Percentiles rank a stretch among this genome's conserved stretches.
Conservation (phyloP, 2,113 vertebrate genomes). For the Malurus cyaneus region DNA sequence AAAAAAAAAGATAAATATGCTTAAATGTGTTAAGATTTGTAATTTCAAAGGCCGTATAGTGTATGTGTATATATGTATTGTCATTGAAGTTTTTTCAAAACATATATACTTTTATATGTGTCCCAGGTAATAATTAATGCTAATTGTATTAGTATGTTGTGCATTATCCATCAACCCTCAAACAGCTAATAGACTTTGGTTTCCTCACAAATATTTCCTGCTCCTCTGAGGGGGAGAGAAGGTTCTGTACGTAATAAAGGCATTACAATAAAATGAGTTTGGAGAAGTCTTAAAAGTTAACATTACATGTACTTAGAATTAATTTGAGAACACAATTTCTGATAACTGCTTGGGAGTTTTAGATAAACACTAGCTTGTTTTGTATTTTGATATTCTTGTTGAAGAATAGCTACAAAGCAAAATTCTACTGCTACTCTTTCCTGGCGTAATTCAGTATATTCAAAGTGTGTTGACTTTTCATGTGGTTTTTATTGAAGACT, state of each 20-base stretch:
- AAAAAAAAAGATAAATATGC: background rate
- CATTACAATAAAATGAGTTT: background rate
- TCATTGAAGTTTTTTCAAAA: background rate
- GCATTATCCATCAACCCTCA: background rate
- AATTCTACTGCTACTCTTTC: background rate
- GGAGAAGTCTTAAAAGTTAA: background rate
- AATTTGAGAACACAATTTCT: background rate
- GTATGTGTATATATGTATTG: background rate
- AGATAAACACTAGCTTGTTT: background rate
- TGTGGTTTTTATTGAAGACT: background rate
- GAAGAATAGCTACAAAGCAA: background rate
- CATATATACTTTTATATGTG: background rate
- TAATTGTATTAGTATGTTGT: background rate
- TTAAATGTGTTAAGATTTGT: background rate
- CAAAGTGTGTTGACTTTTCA: background rate
- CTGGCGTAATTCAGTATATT: background rate
- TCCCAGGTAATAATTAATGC: background rate
- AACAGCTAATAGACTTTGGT: background rate
- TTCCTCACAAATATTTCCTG: background rate
- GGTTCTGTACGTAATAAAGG: background rate
- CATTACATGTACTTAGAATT: background rate
- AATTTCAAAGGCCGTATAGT: background rate
- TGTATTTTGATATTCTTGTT: background rate
- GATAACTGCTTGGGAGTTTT: background rate
- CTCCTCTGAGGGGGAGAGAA: background rate